Evolutionary conservation across 1,140 invertebrate species (phyloP), one percentile per base, ranked within the genome.

Genomic region (Nephotettix cincticeps): DNA sequence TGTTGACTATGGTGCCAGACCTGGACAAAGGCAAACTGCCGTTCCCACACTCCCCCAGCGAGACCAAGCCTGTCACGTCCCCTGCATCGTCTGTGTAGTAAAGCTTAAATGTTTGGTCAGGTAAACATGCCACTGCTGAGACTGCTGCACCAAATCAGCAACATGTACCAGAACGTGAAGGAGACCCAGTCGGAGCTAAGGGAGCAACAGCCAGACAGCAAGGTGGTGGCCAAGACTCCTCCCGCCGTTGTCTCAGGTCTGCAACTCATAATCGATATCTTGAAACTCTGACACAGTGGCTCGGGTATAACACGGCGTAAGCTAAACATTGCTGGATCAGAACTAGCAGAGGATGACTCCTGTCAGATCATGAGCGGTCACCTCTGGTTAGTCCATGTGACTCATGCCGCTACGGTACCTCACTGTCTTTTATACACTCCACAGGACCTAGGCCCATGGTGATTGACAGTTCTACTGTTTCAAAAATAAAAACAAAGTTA

Each of bases 151-250:
- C 97, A 99, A 83, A 96, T 99, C 74, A 94, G 91, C 74, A 97
- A 96, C 72, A 97, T 99, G 94, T 97, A 98, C 82, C 94, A 96
- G 81, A 98, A 98, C 83, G 94, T 97, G 2, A 95, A 96, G 78
- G 94, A 97, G 78, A 97, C 96, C 0, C 92, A 95, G 79, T 90
- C 91, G 76, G 95, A 97, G 76, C 83, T 98, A 58, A 91, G 88
- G 77, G 91, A 88, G 73, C 91, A 91, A 73, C 87, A 88, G 36
- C 74, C 74, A n/a, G 58, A 69, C 14, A 74, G 58, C 29, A 72
- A 74, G 61, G 61, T 68, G 0, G 47, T 66, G 13, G 70, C 71
- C 19, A 73, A 74, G 54, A 72, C 74, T 19, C 72, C 74, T 23
- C 71, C 74, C 27, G 72, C 74, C 23, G 63, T 61, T 56, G 40